Conservation (phyloP, 2,797 vertebrate species). For the Astyanax mexicanus region DNA sequence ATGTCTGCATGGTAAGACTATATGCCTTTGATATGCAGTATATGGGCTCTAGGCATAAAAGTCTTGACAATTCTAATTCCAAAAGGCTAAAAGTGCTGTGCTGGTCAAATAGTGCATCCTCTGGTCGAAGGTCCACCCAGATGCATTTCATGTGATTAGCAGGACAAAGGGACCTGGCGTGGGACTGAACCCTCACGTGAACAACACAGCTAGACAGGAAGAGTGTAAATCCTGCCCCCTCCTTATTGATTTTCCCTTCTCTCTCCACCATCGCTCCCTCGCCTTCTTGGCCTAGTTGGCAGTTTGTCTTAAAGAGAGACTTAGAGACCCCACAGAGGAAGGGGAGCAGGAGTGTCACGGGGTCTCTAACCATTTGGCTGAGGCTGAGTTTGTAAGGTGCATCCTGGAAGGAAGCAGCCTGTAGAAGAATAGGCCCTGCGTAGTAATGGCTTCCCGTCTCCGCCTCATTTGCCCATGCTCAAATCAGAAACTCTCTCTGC, state of each 20-base stretch:
- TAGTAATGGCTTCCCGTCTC: constrained; percentile 69
- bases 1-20: constrained; percentile 64
- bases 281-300: constrained; percentile 68
- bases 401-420: constrained; percentile 76
- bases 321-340: constrained; percentile 64
- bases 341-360: constrained; percentile 59
- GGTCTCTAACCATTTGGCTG: constrained; percentile 37
- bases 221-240: constrained; percentile 50
- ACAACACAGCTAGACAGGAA: constrained; percentile 61
- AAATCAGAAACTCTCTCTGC: not conserved
- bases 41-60: constrained; percentile 32
- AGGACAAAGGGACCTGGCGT: constrained; percentile 63
- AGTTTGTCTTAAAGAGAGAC: constrained; percentile 57
- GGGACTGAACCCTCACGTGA: constrained; percentile 64
- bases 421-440: constrained; percentile 78
- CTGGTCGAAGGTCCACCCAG: constrained; percentile 37
- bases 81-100: constrained; percentile 41
- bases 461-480: constrained; percentile 29
- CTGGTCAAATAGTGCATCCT: constrained; percentile 31
- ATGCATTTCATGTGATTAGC: constrained; percentile 20
- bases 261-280: constrained; percentile 27
- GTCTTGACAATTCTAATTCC: constrained; percentile 28
- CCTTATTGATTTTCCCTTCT: constrained; percentile 14
- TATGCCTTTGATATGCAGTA: constrained; percentile 53
- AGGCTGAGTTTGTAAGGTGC: constrained; percentile 64